A percentile compares a stretch with the other conserved stretches of the same genome.
Conservation (phyloP, 2,113 vertebrate genomes). For the Coreoperca whiteheadi region DNA sequence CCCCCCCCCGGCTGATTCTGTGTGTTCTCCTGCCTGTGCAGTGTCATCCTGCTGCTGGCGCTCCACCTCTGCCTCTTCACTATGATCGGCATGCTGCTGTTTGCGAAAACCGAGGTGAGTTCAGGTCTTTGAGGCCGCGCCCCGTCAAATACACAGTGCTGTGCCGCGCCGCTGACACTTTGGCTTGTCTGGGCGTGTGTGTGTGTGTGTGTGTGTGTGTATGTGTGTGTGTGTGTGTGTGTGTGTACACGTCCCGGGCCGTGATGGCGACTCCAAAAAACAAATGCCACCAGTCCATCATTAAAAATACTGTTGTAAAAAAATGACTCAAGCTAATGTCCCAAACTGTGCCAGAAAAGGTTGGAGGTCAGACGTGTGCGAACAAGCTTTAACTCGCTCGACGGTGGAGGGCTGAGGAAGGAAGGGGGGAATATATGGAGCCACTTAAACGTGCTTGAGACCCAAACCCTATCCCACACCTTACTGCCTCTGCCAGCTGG, state of each 20-base stretch:
- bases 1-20: no score
- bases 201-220: not conserved
- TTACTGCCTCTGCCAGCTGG: no score
- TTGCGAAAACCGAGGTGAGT: constrained; percentile 90
- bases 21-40: no score
- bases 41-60: constrained; percentile 91
- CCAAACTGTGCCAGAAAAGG: not conserved
- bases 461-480: not conserved
- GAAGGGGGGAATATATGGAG: not conserved
- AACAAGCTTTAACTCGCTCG: not conserved
- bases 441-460: not conserved
- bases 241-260: not conserved
- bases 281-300: not conserved
- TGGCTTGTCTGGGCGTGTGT: not conserved
- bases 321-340: not conserved
- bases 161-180: not conserved
- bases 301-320: not conserved
- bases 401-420: no score
- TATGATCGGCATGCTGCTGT: constrained; percentile 95
- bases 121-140: not conserved
- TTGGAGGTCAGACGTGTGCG: not conserved
- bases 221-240: not conserved
- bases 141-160: constrained; percentile 1
- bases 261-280: not conserved
- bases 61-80: constrained; percentile 94